phyloP scores from a whole-genome alignment of 2,113 vertebrate species.

The Carassius carassius region DNA sequence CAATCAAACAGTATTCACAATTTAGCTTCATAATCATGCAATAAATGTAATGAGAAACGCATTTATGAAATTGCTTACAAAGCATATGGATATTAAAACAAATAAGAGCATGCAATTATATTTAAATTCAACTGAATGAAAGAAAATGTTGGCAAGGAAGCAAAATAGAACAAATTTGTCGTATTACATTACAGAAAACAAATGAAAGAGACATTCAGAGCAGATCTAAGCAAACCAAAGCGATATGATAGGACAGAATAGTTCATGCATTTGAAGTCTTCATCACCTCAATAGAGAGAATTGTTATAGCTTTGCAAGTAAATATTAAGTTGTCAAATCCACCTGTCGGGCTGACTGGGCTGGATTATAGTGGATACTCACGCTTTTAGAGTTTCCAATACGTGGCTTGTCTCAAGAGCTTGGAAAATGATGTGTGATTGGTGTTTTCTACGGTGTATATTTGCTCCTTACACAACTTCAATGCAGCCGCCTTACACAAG shows the following conservation, averaged over 20 bases:
- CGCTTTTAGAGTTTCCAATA: neutral
- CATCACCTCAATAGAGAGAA: neutral
- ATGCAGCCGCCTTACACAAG: constrained; percentile 61
- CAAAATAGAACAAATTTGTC: neutral
- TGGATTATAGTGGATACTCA: neutral
- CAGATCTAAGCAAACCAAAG: neutral
- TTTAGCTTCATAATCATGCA: too few relatives aligned
- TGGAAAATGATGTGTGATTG: neutral
- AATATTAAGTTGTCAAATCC: neutral
- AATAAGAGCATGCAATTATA: neutral
- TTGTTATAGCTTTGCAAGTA: neutral
- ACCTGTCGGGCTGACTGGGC: neutral
- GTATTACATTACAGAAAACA: neutral
- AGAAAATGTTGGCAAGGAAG: neutral
- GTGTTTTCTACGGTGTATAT: neutral
- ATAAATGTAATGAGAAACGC: too few relatives aligned
- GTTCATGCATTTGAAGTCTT: neutral
- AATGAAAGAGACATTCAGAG: neutral
- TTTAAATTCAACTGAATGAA: neutral
- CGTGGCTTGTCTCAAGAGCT: neutral
- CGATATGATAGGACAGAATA: neutral
- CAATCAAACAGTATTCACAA: neutral
- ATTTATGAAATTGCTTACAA: neutral
- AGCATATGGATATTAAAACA: neutral
- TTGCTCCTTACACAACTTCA: constrained; percentile 60